These are phyloP conservation scores for Porites rus DNA, from an alignment of 92 coral and sea anemone species.

Conservation along the genomic window DNA sequence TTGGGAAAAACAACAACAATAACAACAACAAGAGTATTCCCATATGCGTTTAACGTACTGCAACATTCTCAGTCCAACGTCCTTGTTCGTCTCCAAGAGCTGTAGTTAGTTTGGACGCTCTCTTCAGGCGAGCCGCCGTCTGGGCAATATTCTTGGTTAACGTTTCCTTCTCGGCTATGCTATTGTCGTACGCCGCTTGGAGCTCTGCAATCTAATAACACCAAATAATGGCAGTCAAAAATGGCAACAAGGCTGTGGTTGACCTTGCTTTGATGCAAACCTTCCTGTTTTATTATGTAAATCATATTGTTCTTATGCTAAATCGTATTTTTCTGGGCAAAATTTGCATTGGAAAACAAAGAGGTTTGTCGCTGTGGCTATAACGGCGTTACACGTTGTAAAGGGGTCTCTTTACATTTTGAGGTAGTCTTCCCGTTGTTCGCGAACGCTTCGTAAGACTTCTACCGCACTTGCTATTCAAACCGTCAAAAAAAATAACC, in stretches of 20 bases:
- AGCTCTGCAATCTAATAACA: slow-evolving; percentile 89
- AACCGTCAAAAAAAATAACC: not conserved
- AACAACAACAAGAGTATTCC: too few species aligned
- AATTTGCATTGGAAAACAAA: too few species aligned
- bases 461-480: not conserved
- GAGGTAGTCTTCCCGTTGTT: too few species aligned
- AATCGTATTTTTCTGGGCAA: too few species aligned
- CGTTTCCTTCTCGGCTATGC: slow-evolving; percentile 96
- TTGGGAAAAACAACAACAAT: too few species aligned
- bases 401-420: too few species aligned
- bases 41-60: slow-evolving; percentile 51
- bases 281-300: too few species aligned
- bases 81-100: slow-evolving; percentile 98
- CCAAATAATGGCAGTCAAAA: not conserved
- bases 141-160: slow-evolving; percentile 98
- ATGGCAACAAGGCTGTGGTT: too few species aligned
- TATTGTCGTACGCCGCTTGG: slow-evolving; percentile 94
- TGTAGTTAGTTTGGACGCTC: slow-evolving; percentile 96
- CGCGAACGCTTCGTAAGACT: not conserved
- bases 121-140: slow-evolving; percentile 96
- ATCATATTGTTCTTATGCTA: too few species aligned
- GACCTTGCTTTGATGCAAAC: too few species aligned
- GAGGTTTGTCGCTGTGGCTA: too few species aligned
- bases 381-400: too few species aligned
- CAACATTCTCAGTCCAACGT: slow-evolving; percentile 98